phyloP scores from a whole-genome alignment of 2,113 vertebrate genomes.

The Malaclemys terrapin region DNA sequence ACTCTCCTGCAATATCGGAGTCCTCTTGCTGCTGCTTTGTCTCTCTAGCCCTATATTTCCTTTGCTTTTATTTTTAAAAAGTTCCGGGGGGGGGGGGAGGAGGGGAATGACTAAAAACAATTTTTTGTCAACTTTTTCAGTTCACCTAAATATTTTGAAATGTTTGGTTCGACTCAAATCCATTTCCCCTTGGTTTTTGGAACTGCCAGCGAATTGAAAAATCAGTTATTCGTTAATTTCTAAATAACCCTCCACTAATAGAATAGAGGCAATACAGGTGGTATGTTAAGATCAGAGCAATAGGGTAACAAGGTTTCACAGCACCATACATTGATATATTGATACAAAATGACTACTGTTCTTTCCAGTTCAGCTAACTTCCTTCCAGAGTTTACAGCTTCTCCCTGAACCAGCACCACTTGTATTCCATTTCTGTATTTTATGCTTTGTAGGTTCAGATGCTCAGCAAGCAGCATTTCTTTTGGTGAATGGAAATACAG shows the following conservation, averaged over 20 bases:
- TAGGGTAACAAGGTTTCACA: accelerated
- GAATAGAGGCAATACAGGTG: background rate
- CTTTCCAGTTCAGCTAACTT: background rate
- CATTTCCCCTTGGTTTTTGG: background rate
- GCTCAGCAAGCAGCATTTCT: background rate
- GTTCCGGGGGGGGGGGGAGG: background rate
- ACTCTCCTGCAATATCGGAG: background rate
- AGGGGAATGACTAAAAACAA: background rate
- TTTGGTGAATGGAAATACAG: slow-evolving; percentile 8
- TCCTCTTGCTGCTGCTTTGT: background rate
- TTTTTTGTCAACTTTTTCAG: background rate
- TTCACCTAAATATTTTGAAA: background rate
- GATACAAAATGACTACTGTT: background rate
- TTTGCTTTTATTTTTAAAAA: background rate
- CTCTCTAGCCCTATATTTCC: too few relatives aligned
- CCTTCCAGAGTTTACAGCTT: background rate
- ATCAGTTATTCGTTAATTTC: background rate
- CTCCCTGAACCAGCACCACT: background rate
- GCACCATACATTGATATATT: accelerated
- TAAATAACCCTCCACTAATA: background rate
- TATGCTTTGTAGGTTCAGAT: background rate
- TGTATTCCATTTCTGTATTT: background rate
- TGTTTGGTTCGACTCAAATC: background rate
- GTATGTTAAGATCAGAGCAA: accelerated
- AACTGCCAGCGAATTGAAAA: background rate